Evolutionary conservation across 2,888 invertebrate species (phyloP).

Genomic region (Elysia crispata): DNA sequence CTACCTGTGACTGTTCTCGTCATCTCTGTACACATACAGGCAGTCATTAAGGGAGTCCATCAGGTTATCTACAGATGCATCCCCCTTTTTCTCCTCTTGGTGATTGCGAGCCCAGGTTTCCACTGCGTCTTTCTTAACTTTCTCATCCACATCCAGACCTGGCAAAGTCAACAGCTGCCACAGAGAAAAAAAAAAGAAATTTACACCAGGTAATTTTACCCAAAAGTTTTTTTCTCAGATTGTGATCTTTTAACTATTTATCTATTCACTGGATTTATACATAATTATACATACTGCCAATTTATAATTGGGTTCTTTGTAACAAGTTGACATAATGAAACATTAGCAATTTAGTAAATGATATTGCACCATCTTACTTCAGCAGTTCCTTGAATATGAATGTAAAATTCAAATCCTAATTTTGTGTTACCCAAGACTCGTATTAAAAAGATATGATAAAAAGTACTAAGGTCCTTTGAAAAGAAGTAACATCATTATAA

Average conservation of each 20-base stretch:
- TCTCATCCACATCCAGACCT: conserved; percentile 43
- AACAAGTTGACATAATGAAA: too few species aligned
- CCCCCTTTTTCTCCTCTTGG: conserved; percentile 43
- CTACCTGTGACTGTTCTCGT: conserved; percentile 41
- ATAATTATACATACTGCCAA: too few species aligned
- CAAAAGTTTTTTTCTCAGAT: too few species aligned
- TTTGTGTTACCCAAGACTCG: background rate
- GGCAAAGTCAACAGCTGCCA: conserved; percentile 49
- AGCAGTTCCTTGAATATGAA: too few species aligned
- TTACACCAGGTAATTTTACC: too few species aligned
- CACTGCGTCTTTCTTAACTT: conserved; percentile 41
- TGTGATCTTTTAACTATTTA: too few species aligned
- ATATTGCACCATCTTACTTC: too few species aligned
- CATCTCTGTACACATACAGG: conserved; percentile 48
- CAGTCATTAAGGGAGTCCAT: conserved; percentile 50
- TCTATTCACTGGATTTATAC: too few species aligned
- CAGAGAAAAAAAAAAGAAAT: background rate
- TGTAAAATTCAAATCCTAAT: too few species aligned
- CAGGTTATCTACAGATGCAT: conserved; percentile 42
- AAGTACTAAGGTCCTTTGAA: background rate
- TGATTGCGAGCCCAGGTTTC: conserved; percentile 48
- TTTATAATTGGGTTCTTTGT: too few species aligned
- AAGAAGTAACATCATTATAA: background rate
- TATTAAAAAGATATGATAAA: background rate
- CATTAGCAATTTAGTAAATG: too few species aligned